Evolutionary conservation across 2,797 vertebrate species (phyloP).

Genomic region (Dendrocincla fuliginosa): DNA sequence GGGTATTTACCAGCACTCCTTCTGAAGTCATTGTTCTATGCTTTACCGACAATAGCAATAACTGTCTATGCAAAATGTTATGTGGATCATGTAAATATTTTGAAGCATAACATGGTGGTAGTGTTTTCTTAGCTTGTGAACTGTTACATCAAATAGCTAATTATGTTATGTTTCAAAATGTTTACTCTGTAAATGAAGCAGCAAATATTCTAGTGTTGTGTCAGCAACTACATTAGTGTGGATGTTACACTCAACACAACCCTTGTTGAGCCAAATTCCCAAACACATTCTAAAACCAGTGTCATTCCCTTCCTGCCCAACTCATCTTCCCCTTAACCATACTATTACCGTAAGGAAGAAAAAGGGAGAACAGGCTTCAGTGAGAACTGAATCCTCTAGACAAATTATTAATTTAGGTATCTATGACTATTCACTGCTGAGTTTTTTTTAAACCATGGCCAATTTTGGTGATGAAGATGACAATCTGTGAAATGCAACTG

Average conservation of each 20-base stretch:
- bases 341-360: neutral
- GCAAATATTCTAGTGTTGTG: constrained; percentile 13
- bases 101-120: constrained; percentile 51
- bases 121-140: constrained; percentile 60
- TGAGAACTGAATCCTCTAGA: neutral
- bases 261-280: neutral
- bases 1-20: neutral
- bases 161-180: constrained; percentile 55
- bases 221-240: neutral
- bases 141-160: constrained; percentile 49
- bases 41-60: neutral
- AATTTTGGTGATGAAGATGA: neutral
- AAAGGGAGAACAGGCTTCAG: neutral
- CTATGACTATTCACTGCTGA: neutral
- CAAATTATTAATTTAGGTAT: neutral
- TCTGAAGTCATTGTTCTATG: constrained; percentile 19
- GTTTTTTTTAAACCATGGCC: neutral
- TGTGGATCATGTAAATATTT: constrained; percentile 53
- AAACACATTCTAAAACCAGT: neutral
- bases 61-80: constrained; percentile 23
- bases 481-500: neutral
- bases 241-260: neutral
- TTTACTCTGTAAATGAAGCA: constrained; percentile 35
- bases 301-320: neutral
- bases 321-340: neutral